Evolutionary conservation across 2,113 vertebrate genomes (phyloP), one percentile per base, ranked within the genome.

Genomic region (Geococcyx californianus): DNA sequence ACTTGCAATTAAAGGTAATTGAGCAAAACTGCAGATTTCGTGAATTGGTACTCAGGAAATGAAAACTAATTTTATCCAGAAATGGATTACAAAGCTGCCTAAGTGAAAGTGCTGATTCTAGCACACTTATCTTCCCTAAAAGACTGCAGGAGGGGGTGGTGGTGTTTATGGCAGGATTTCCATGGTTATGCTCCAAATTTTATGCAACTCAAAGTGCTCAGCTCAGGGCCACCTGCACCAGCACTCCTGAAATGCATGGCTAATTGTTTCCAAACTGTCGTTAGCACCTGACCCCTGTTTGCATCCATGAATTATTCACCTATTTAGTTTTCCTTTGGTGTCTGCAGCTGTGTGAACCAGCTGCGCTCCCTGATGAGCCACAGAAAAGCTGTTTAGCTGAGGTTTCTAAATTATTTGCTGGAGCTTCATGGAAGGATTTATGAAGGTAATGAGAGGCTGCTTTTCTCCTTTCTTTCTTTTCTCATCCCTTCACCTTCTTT

Each of bases 181-280:
- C 81, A 28, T 7, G 55, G 29, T 29, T 40, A 9, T 34, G 8
- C 5, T 49, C 56, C 63, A 63, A 56, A 45, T 42, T 14, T 21
- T 6, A 11, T 3, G 29, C 23, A 64, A 6, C 6, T 81, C n/a
- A 6, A 28, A 15, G 56, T 1, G 23, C 33, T 64, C 0, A 0
- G 16, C 87, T 31, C 0, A 1, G 7, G 29, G 29, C 29, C 76
- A 58, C 38, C 74, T 23, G 33, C 34, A 17, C 45, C 70, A 68
- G n/a, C 36, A 3, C 25, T 87, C n/a, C 72, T 31, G 26, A 38
- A 81, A 38, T 1, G 5, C 36, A 5, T 9, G 10, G 5, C 21
- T 68, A 38, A n/a, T 10, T 38, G 24, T 25, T 78, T 60, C 74
- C 74, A 44, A 21, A 34, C 6, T 13, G 38, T 16, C 5, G 0